Evolutionary conservation across 2,797 vertebrate genomes (phyloP).

Genomic region (Xyrichtys novacula): DNA sequence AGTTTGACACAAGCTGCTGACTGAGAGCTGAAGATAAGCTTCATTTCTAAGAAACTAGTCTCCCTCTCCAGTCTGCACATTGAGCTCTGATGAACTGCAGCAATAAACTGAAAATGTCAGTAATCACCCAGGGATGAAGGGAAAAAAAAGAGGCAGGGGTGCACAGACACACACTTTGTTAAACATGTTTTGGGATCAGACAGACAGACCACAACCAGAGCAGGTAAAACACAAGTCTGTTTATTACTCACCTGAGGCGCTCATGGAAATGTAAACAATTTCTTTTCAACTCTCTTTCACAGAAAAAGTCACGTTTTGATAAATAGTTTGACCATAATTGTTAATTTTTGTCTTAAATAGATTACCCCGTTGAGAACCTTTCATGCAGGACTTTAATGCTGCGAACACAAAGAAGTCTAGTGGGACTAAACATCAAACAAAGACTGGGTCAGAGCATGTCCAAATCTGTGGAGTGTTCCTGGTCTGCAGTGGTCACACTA

Average conservation of each 20-base stretch:
- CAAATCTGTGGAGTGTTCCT: too few relatives aligned
- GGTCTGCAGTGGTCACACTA: too few relatives aligned
- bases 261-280: too few relatives aligned
- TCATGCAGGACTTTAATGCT: too few relatives aligned
- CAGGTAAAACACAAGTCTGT: conserved; percentile 6
- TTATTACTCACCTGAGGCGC: neutral
- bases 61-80: conserved; percentile 26
- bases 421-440: too few relatives aligned
- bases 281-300: too few relatives aligned
- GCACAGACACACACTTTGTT: conserved; percentile 1
- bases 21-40: conserved; percentile 41
- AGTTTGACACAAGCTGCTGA: conserved; percentile 59
- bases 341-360: too few relatives aligned
- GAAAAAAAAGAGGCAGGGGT: conserved; percentile 21
- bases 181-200: conserved; percentile 26
- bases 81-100: conserved; percentile 54
- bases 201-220: conserved; percentile 9
- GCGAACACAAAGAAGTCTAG: too few relatives aligned
- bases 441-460: too few relatives aligned
- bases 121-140: conserved; percentile 49
- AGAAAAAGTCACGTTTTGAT: too few relatives aligned
- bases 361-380: too few relatives aligned
- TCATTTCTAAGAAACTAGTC: conserved; percentile 37
- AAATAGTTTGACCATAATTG: too few relatives aligned
- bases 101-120: conserved; percentile 61